These are phyloP conservation scores for Thalpophila matura DNA, from an alignment of 2,888 invertebrate genomes.

Conservation along the genomic window DNA sequence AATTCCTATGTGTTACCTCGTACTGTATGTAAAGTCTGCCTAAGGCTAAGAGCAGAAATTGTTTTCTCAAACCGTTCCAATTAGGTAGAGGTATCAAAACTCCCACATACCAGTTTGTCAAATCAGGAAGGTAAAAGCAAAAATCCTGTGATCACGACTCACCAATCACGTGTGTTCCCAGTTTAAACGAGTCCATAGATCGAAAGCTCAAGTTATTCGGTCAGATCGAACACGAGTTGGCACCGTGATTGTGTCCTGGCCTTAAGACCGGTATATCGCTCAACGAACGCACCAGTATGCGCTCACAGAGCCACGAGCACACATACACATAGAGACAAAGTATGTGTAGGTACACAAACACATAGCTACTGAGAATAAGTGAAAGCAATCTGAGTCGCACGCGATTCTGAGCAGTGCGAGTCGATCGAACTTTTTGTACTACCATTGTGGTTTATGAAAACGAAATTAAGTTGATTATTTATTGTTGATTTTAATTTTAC, in stretches of 20 bases:
- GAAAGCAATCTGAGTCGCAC: conserved; percentile 64
- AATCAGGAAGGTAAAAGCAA: conserved; percentile 39
- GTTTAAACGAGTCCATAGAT: conserved; percentile 37
- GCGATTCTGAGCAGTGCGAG: conserved; percentile 45
- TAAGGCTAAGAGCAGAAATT: not conserved
- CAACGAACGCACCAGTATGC: conserved; percentile 61
- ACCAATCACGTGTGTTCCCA: conserved; percentile 30
- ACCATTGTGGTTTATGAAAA: conserved; percentile 60
- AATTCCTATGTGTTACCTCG: too few species aligned
- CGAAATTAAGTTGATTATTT: conserved; percentile 52
- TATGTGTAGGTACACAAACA: conserved; percentile 41
- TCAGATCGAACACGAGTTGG: conserved; percentile 57
- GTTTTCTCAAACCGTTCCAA: not conserved
- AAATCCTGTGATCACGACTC: conserved; percentile 46
- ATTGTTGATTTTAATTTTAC: conserved; percentile 50
- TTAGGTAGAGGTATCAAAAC: not conserved
- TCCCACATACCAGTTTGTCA: not conserved
- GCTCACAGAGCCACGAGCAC: not conserved
- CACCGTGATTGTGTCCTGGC: conserved; percentile 50
- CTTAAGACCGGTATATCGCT: conserved; percentile 70
- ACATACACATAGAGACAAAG: not conserved
- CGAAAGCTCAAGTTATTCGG: conserved; percentile 58
- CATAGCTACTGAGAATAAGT: conserved; percentile 59
- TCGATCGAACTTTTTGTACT: conserved; percentile 57
- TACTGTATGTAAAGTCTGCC: too few species aligned